A percentile compares a stretch with the other conserved stretches of the same genome.
Evolutionary conservation across 1,140 invertebrate species (phyloP).

Genomic region (Papilio aristodemus): DNA sequence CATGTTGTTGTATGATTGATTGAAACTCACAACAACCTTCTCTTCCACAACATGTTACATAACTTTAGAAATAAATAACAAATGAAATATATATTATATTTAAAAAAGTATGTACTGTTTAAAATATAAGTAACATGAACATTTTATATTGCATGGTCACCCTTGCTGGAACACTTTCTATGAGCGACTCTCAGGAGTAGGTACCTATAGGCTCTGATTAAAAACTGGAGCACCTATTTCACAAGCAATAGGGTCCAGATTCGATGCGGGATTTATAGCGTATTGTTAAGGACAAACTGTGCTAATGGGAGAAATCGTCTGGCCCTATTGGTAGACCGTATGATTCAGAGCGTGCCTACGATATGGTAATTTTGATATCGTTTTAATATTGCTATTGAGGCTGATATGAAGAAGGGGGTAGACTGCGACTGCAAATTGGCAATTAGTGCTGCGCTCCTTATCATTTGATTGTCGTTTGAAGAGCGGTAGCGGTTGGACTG

Average conservation of each 20-base stretch:
- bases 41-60: no score
- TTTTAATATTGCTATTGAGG: slow-evolving; percentile 6
- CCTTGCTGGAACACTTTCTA: slow-evolving; percentile 21
- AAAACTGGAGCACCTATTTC: slow-evolving; percentile 26
- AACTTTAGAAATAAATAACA: no score
- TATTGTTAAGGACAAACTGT: slow-evolving; percentile 31
- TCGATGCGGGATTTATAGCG: slow-evolving; percentile 11
- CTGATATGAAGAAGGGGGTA: slow-evolving; percentile 4
- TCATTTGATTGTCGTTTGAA: slow-evolving; percentile 17
- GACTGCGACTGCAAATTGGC: slow-evolving; percentile 18
- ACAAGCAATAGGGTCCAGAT: slow-evolving; percentile 21
- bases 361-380: slow-evolving; percentile 24
- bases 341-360: slow-evolving; percentile 26
- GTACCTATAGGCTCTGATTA: slow-evolving; percentile 16
- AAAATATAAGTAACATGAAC: no score
- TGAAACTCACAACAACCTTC: no score
- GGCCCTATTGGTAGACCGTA: slow-evolving; percentile 3
- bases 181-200: slow-evolving; percentile 1
- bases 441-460: slow-evolving; percentile 5
- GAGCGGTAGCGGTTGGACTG: neutral
- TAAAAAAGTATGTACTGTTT: no score
- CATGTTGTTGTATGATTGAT: no score
- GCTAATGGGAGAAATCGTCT: slow-evolving; percentile 25
- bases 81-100: no score
- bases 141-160: no score